These are phyloP conservation scores for Strigamia transsilvanica DNA, from an alignment of 2,888 invertebrate genomes.

Conservation along the genomic window DNA sequence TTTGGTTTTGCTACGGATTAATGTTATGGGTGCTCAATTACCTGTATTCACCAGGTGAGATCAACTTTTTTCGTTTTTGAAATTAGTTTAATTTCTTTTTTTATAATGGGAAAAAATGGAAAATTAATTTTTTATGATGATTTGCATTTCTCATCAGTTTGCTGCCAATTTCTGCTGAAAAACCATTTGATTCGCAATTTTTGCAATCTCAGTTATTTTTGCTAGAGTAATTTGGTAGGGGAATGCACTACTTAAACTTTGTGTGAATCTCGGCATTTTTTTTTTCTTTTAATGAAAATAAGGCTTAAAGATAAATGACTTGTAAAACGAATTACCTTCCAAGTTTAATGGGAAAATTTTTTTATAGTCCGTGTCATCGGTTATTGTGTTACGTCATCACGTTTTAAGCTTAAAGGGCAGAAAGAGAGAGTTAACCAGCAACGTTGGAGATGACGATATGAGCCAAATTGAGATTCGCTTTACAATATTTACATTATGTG, in stretches of 20 bases:
- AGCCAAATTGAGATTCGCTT: background rate
- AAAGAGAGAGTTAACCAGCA: background rate
- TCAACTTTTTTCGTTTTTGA: background rate
- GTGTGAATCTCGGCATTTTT: slow-evolving; percentile 32
- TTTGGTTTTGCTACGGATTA: slow-evolving; percentile 82
- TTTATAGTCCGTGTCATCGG: slow-evolving; percentile 7
- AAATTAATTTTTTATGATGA: background rate
- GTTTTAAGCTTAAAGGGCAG: background rate
- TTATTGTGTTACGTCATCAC: slow-evolving; percentile 3
- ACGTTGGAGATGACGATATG: too few species aligned
- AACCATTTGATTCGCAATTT: slow-evolving; percentile 33
- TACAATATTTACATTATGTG: background rate
- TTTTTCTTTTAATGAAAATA: slow-evolving; percentile 14
- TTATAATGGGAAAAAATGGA: background rate
- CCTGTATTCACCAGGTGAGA: slow-evolving; percentile 87
- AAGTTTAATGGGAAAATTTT: slow-evolving; percentile 28
- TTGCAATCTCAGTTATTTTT: slow-evolving; percentile 48
- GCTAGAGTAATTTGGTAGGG: slow-evolving; percentile 17
- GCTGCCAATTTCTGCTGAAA: slow-evolving; percentile 27
- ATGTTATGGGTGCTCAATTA: slow-evolving; percentile 95
- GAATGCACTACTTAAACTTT: background rate
- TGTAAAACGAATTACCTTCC: slow-evolving; percentile 16
- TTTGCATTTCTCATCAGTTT: slow-evolving; percentile 45
- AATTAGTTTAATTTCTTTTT: background rate
- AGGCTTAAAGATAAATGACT: slow-evolving; percentile 13